Evolutionary conservation across 2,888 invertebrate genomes (phyloP), one percentile per base, ranked within the genome.

Genomic region (Epistrophella euchroma): DNA sequence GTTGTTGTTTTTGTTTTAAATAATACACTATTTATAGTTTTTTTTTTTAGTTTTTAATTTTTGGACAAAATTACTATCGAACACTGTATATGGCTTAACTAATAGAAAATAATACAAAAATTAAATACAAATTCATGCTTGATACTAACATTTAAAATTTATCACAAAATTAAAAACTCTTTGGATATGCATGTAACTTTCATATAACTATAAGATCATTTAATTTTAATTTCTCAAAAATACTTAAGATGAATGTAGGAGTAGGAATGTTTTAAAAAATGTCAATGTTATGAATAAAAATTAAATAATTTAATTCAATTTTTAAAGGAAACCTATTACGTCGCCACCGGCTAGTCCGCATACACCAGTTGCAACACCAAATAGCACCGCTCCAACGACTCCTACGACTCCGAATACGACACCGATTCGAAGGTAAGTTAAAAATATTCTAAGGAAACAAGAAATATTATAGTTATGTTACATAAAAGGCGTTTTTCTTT

Each of bases 371-470:
- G 88, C 90, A 88, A 88, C 90, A 43, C 89, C 90, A 81, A 89
- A 89, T 83, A 89, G 89, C 50, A 89, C 89, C 73, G 89, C 88
- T 56, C 90, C 81, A 37, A 86, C 86, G 76, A 89, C 89, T 78
- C 89, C 90, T 87, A 90, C 89, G 72, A 87, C 88, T 70, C 87
- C 89, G 25, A 85, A 80, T 85, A 90, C 91, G 88, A 93, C 91
- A 90, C 94, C 93, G 89, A 93, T 94, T 88, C 91, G 94, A 92
- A 94, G 94, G 94, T 94, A 88, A 89, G 89, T 89, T 64, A 50
- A 40, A 1, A 45, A 4, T 68, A 35, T 19, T 52, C 9, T 1
- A 37, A 22, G 13, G 10, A 22, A 22, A 7, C 35, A 15, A 13
- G 7, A 55, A n/a, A n/a, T n/a, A n/a, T n/a, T n/a, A n/a, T n/a